Conservation (phyloP, 2,113 vertebrate species). For the Eira barbara region DNA sequence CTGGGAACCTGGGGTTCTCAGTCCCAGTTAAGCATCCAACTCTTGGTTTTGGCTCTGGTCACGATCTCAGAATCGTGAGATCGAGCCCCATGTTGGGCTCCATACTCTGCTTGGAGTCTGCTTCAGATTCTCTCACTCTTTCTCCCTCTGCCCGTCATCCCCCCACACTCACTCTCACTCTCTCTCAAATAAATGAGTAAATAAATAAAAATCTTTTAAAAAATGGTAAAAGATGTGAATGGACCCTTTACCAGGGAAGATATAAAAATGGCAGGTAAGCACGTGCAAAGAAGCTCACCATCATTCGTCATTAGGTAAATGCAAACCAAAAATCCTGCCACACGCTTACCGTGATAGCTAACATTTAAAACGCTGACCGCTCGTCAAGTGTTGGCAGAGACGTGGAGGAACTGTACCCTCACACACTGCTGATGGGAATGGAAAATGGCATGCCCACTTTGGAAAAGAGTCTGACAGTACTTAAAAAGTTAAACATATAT, state of each 20-base stretch:
- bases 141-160: too few relatives aligned
- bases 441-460: background rate
- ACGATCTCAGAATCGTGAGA: background rate
- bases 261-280: background rate
- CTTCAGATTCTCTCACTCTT: background rate
- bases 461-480: background rate
- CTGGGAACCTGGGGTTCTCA: background rate
- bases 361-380: background rate
- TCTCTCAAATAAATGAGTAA: background rate
- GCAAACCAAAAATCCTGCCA: background rate
- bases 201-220: background rate
- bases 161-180: too few relatives aligned
- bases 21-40: background rate
- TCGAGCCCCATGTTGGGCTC: background rate
- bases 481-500: background rate
- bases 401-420: background rate
- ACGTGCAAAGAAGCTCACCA: background rate
- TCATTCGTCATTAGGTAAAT: background rate
- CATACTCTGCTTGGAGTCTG: background rate
- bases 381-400: too few relatives aligned
- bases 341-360: background rate
- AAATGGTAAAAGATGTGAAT: background rate
- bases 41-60: background rate
- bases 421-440: too few relatives aligned
- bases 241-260: background rate